Evolutionary conservation across 2,797 vertebrate species (phyloP).

Genomic region (Cynodonichthys magdalenae): DNA sequence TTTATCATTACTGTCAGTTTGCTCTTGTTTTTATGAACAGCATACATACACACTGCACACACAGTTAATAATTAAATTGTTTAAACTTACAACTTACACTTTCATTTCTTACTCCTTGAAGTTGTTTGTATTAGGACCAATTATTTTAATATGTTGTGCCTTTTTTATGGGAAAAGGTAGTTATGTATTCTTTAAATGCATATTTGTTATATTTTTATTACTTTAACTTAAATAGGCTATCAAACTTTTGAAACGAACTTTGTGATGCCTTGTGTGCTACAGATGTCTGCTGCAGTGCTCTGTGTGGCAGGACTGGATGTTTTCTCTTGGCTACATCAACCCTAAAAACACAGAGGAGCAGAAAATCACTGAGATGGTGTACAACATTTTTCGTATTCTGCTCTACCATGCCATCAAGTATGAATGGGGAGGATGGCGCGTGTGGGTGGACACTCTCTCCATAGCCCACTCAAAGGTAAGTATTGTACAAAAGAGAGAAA

Average conservation of each 20-base stretch:
- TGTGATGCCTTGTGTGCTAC: constrained; percentile 3
- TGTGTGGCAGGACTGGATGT: constrained; percentile 99
- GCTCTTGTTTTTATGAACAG: background rate
- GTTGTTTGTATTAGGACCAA: too few relatives aligned
- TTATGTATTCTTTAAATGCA: background rate
- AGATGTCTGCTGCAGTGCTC: constrained; percentile 98
- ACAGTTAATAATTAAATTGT: background rate
- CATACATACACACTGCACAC: too few relatives aligned
- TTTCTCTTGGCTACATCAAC: constrained; percentile 95
- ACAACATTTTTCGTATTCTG: constrained; percentile 97
- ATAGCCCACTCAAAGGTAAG: constrained; percentile 98
- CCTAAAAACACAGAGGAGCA: constrained; percentile 95
- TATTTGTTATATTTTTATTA: background rate
- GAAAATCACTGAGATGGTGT: constrained; percentile 98
- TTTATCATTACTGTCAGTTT: background rate
- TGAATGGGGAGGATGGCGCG: constrained; percentile 98
- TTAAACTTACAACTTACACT: too few relatives aligned
- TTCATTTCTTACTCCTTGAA: too few relatives aligned
- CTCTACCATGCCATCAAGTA: constrained; percentile 98
- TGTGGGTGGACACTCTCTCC: constrained; percentile 98
- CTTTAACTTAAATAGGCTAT: background rate
- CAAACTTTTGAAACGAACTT: background rate
- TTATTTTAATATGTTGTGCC: too few relatives aligned
- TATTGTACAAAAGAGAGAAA: constrained; percentile 72
- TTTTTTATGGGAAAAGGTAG: background rate